These are phyloP conservation scores for Manduca sexta DNA, from an alignment of 1,140 invertebrate species.

Conservation along the genomic window DNA sequence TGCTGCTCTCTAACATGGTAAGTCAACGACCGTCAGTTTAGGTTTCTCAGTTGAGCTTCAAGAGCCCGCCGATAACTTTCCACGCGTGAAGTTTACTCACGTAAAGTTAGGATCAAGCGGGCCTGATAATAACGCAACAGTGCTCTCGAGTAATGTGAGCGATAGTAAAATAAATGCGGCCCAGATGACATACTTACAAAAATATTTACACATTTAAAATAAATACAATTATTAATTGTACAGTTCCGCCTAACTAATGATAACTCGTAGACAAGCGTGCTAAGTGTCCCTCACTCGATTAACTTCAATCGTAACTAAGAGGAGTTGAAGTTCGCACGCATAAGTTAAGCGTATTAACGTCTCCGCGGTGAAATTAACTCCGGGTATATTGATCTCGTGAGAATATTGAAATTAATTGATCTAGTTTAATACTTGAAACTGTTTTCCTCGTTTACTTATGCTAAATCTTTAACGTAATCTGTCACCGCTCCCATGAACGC, in stretches of 20 bases:
- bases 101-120: conserved; percentile 42
- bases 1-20: conserved; percentile 74
- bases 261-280: conserved; percentile 14
- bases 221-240: conserved; percentile 40
- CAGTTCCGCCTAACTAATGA: conserved; percentile 22
- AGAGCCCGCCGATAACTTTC: conserved; percentile 29
- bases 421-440: conserved; percentile 19
- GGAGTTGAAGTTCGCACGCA: conserved; percentile 44
- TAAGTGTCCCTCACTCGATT: conserved; percentile 29
- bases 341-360: conserved; percentile 53
- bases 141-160: conserved; percentile 16
- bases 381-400: conserved; percentile 32
- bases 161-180: too few relatives aligned
- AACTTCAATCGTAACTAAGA: conserved; percentile 42
- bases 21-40: conserved; percentile 30
- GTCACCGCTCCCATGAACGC: not conserved
- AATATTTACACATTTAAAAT: conserved; percentile 25
- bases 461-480: conserved; percentile 1
- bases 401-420: conserved; percentile 38
- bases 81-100: conserved; percentile 23
- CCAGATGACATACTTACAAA: too few relatives aligned
- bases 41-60: conserved; percentile 13
- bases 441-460: conserved; percentile 3
- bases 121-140: conserved; percentile 41
- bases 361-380: conserved; percentile 40